Conservation (phyloP, 2,888 invertebrate genomes). For the Choristoneura rosaceana region DNA sequence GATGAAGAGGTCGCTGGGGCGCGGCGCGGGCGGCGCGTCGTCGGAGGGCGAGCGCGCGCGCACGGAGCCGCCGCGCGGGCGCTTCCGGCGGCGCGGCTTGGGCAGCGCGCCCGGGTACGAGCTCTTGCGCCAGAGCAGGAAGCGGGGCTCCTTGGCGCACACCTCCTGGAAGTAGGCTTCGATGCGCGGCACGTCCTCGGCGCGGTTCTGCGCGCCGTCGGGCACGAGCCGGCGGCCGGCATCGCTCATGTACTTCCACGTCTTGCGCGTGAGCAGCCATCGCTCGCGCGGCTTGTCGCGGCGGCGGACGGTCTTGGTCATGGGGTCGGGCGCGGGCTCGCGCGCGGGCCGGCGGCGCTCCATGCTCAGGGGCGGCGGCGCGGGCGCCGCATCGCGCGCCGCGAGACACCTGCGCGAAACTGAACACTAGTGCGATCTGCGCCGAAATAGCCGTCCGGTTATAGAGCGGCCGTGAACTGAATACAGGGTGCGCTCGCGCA, state of each 20-base stretch:
- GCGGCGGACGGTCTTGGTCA: conserved; percentile 86
- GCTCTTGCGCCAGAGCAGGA: conserved; percentile 92
- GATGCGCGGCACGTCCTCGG: conserved; percentile 92
- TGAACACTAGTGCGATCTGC: conserved; percentile 76
- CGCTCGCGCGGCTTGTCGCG: conserved; percentile 89
- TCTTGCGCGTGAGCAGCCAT: conserved; percentile 95
- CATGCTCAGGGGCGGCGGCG: conserved; percentile 65
- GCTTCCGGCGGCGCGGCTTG: conserved; percentile 83
- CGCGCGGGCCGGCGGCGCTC: conserved; percentile 69
- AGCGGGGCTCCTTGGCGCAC: conserved; percentile 91
- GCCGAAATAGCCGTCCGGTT: conserved; percentile 81
- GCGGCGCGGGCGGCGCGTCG: conserved; percentile 80
- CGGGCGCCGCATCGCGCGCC: conserved; percentile 57
- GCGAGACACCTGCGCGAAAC: conserved; percentile 78
- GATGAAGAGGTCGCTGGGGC: conserved; percentile 79
- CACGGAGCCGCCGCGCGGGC: conserved; percentile 88
- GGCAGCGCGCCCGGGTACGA: conserved; percentile 92
- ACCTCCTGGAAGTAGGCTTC: conserved; percentile 94
- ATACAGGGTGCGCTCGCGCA: conserved; percentile 74
- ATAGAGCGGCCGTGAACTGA: conserved; percentile 84
- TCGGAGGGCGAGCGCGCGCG: conserved; percentile 88
- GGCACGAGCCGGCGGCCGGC: conserved; percentile 94
- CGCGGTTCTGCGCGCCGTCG: conserved; percentile 90
- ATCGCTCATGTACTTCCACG: conserved; percentile 97
- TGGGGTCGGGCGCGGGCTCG: conserved; percentile 82